Evolutionary conservation across 2,888 invertebrate genomes (phyloP).

Genomic region (Onthophagus sagittarius): DNA sequence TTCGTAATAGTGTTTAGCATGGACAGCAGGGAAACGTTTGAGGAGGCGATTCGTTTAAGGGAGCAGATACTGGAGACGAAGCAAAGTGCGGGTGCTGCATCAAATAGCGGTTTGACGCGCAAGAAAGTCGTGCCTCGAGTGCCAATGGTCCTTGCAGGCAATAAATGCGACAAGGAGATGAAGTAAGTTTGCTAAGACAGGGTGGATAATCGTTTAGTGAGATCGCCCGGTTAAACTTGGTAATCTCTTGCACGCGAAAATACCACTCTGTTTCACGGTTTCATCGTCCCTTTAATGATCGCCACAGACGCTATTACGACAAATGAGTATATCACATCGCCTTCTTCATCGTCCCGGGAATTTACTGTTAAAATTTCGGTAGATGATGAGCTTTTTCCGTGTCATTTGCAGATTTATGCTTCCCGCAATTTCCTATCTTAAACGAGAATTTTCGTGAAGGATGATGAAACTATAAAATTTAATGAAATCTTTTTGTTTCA

Average conservation of each 20-base stretch:
- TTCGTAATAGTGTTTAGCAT: conserved; percentile 81
- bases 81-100: conserved; percentile 64
- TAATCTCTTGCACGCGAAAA: background rate
- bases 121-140: conserved; percentile 66
- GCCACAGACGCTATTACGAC: background rate
- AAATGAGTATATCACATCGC: background rate
- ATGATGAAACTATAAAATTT: background rate
- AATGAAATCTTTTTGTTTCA: background rate
- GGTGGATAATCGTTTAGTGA: background rate
- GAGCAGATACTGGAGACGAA: conserved; percentile 84
- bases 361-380: background rate
- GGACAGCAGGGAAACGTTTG: conserved; percentile 80
- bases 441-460: background rate
- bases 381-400: background rate
- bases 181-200: conserved; percentile 53
- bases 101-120: conserved; percentile 50
- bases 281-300: background rate
- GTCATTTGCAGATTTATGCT: background rate
- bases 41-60: conserved; percentile 74
- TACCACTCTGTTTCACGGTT: background rate
- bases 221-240: background rate
- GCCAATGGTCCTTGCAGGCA: conserved; percentile 84
- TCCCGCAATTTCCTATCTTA: background rate
- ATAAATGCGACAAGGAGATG: conserved; percentile 80
- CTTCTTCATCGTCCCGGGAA: background rate